phyloP scores from a whole-genome alignment of 2,888 invertebrate species.

The Lochmaea capreae region DNA sequence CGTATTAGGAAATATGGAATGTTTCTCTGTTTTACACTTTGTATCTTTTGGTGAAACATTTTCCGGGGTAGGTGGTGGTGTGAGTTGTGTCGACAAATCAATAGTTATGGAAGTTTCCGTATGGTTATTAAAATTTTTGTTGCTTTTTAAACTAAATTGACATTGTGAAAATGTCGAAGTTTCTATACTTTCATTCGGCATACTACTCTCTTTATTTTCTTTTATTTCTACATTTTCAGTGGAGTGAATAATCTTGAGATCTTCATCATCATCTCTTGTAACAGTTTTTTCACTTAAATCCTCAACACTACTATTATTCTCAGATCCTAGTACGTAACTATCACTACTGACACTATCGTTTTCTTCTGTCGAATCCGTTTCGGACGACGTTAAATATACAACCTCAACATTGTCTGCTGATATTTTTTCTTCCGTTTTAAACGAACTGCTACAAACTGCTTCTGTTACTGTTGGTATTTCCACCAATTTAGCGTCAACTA shows the following conservation, averaged over 20 bases:
- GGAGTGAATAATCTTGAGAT: conserved; percentile 13
- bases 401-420: conserved; percentile 70
- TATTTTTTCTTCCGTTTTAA: conserved; percentile 49
- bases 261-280: conserved; percentile 17
- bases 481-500: conserved; percentile 72
- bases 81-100: conserved; percentile 53
- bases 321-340: conserved; percentile 37
- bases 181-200: conserved; percentile 41
- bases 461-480: conserved; percentile 60
- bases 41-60: conserved; percentile 50
- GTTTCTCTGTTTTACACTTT: not conserved
- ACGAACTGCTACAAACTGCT: conserved; percentile 69
- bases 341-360: conserved; percentile 40
- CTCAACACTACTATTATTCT: conserved; percentile 31
- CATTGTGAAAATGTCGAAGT: conserved; percentile 34
- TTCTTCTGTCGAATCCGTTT: conserved; percentile 43
- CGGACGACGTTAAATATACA: conserved; percentile 71
- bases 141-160: conserved; percentile 36
- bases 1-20: not conserved
- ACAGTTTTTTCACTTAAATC: conserved; percentile 33
- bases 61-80: conserved; percentile 61
- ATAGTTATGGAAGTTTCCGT: conserved; percentile 29
- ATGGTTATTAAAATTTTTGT: conserved; percentile 28
- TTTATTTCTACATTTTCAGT: conserved; percentile 10
- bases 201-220: conserved; percentile 1